Conservation (phyloP, 2,797 vertebrate genomes). For the Okamejei kenojei region DNA sequence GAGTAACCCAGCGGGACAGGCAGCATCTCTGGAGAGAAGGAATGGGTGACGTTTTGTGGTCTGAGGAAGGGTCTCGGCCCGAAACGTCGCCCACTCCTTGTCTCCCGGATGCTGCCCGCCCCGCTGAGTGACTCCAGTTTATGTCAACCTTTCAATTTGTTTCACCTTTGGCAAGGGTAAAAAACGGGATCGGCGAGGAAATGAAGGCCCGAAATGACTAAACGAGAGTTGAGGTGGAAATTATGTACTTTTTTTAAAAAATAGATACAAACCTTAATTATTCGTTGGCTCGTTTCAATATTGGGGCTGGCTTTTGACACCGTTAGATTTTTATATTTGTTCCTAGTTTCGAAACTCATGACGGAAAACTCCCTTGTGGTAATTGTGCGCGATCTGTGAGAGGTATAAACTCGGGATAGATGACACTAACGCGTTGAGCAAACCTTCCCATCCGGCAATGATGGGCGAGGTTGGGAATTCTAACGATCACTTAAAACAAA, state of each 20-base stretch:
- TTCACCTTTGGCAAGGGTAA: background rate
- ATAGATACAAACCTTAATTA: background rate
- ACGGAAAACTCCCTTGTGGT: no score
- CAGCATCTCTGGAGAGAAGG: no score
- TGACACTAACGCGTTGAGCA: background rate
- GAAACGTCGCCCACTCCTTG: no score
- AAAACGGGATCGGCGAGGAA: background rate
- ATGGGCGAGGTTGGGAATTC: background rate
- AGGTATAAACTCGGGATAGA: background rate
- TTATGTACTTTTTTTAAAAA: background rate
- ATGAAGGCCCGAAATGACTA: rapidly evolving
- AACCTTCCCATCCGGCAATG: background rate
- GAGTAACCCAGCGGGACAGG: no score
- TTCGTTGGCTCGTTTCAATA: background rate
- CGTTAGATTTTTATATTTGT: background rate
- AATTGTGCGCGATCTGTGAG: background rate
- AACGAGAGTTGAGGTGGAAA: background rate
- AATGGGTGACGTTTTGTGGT: no score
- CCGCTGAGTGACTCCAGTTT: no score
- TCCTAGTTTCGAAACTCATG: background rate
- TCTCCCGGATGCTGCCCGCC: no score
- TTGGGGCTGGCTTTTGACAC: background rate
- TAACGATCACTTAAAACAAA: background rate
- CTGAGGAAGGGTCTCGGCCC: no score
- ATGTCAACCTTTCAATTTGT: no score